Evolutionary conservation across 2,888 invertebrate genomes (phyloP).

Genomic region (Apamea monoglypha): DNA sequence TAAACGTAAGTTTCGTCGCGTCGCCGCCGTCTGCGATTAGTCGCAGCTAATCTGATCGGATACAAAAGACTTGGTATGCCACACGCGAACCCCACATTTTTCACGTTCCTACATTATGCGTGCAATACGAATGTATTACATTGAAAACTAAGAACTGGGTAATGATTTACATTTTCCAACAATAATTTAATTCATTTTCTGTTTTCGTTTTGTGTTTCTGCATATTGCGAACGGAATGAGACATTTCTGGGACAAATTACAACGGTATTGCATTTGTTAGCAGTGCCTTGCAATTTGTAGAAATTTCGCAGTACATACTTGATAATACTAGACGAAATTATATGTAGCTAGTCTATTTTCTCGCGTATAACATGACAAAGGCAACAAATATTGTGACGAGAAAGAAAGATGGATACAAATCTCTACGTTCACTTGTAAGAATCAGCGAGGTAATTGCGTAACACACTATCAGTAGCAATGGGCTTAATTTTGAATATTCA

Average conservation of each 20-base stretch:
- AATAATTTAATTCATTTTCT: conserved; percentile 51
- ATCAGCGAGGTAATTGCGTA: not conserved
- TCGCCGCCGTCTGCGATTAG: conserved; percentile 73
- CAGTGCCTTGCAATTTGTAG: conserved; percentile 8
- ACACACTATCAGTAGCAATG: too few relatives aligned
- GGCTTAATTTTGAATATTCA: too few relatives aligned
- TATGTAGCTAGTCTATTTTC: not conserved
- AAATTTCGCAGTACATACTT: not conserved
- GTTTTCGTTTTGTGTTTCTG: conserved; percentile 47
- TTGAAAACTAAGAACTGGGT: conserved; percentile 42
- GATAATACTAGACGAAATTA: conserved; percentile 2
- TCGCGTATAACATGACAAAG: not conserved
- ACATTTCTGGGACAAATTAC: conserved; percentile 50
- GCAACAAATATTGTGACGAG: not conserved
- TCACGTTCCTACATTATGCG: conserved; percentile 55
- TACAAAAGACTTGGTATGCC: conserved; percentile 40
- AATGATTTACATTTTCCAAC: conserved; percentile 58
- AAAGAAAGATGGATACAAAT: not conserved
- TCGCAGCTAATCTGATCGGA: conserved; percentile 68
- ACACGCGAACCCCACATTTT: conserved; percentile 64
- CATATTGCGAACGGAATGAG: conserved; percentile 40
- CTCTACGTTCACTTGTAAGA: not conserved
- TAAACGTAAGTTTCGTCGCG: conserved; percentile 68
- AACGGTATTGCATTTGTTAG: conserved; percentile 26
- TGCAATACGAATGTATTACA: conserved; percentile 58